Conservation (phyloP, 2,113 vertebrate species). For the Ceuthmochares aereus region DNA sequence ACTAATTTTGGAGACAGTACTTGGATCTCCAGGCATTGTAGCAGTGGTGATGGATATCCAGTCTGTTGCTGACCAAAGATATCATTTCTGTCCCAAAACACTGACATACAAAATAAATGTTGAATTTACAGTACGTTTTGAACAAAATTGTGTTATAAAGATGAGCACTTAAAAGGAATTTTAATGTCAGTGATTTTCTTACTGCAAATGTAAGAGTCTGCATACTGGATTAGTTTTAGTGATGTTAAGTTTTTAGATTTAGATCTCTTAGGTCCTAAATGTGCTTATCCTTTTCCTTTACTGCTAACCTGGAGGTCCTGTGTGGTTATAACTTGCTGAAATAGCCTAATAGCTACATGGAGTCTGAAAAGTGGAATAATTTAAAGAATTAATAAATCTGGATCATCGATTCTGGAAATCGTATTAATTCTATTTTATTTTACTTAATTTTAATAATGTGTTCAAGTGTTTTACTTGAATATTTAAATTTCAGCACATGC, state of each 20-base stretch:
- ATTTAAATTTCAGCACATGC: conserved; percentile 37
- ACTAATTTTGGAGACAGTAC: conserved; percentile 23
- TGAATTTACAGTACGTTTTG: conserved; percentile 37
- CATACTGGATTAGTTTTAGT: conserved; percentile 39
- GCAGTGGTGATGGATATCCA: not conserved
- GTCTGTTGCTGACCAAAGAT: conserved; percentile 23
- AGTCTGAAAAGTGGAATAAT: not conserved
- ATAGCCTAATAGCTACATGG: not conserved
- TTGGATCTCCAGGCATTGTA: conserved; percentile 9
- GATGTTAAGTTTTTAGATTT: conserved; percentile 9
- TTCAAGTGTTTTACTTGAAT: conserved; percentile 25
- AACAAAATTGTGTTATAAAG: conserved; percentile 11
- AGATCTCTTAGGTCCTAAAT: not conserved
- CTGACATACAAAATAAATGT: conserved; percentile 22
- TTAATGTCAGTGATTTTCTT: conserved; percentile 64
- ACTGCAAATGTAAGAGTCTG: conserved; percentile 11
- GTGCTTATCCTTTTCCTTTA: not conserved
- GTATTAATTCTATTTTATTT: not conserved
- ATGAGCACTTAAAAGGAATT: conserved; percentile 51
- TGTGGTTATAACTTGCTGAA: not conserved
- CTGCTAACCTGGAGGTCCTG: not conserved
- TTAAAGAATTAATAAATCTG: conserved; percentile 42
- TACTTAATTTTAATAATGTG: conserved; percentile 31
- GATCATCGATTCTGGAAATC: not conserved
- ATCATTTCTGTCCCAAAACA: conserved; percentile 20